These are phyloP conservation scores for Pachyrhynchus sulphureomaculatus DNA, from an alignment of 1,140 invertebrate genomes.

Conservation along the genomic window DNA sequence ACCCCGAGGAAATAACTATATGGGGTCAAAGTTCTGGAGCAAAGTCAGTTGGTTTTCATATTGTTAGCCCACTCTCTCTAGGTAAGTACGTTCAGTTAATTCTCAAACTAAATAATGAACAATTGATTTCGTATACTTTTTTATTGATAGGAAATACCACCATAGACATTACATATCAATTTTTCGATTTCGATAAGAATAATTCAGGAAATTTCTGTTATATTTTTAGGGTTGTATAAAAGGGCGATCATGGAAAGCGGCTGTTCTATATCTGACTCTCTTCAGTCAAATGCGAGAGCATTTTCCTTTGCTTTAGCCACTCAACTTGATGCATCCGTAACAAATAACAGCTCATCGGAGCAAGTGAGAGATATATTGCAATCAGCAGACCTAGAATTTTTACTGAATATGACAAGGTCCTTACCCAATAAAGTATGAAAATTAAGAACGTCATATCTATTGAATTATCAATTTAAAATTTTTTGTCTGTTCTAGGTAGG, in stretches of 20 bases:
- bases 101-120: too few species aligned
- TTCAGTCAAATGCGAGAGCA: not conserved
- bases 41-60: constrained; percentile 61
- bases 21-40: constrained; percentile 69
- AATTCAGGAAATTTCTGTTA: too few species aligned
- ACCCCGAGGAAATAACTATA: constrained; percentile 66
- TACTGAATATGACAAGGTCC: constrained; percentile 1
- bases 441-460: not conserved
- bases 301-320: not conserved
- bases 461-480: not conserved
- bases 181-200: not conserved
- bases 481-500: constrained; percentile 1
- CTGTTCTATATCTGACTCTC: not conserved
- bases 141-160: too few species aligned
- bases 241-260: constrained; percentile 10
- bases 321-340: not conserved
- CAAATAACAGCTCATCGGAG: constrained; percentile 1
- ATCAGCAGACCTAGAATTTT: not conserved
- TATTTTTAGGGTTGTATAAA: not conserved
- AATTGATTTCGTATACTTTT: too few species aligned
- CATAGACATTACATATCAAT: too few species aligned
- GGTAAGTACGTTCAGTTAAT: constrained; percentile 49
- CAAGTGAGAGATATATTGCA: not conserved
- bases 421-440: not conserved
- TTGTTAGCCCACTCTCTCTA: constrained; percentile 66